Base-by-base conservation (phyloP, 1,140 invertebrate species). In the Meloidogyne hapla region DNA sequence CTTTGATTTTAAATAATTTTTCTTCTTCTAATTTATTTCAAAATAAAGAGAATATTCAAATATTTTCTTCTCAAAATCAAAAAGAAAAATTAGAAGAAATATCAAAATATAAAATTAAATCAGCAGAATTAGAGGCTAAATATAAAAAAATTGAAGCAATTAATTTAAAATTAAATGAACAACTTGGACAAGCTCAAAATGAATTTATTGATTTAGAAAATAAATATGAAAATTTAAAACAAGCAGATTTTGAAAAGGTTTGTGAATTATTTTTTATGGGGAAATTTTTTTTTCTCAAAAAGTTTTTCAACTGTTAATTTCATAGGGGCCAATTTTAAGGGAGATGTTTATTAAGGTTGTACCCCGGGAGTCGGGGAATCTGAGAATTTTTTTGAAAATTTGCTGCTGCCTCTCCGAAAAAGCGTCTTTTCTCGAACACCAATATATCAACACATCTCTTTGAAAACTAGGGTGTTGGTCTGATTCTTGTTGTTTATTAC, bases 151-250 rank as follows among this genome's bases (percentile, higher is more conserved):
- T 73, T 33, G 71, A 73, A 28, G 9, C 10, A 38, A 25, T 21
- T 38, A 73, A 73, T 33, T 5, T n/a, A 12, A 23, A 56, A 38
- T 61, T 73, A 64, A 64, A 73, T 61, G 71, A 73, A 23, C 71
- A 73, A 13, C n/a, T 73, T 18, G 64, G 56, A 61, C 10, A n/a
- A 25, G 56, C 15, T 2, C 71, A 73, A 61, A 28, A 23, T 8
- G 71, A 73, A 8, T 73, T 63, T 64, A 73, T 25, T 64, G 56
- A 73, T 6, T 64, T 73, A 23, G 71, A 73, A 33, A n/a, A 56
- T 21, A 73, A 63, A 73, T 73, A 8, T 40, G 56, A 73, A 10
- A 26, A 40, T 3, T 33, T 73, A 21, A 12, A 61, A 10, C 28
- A 33, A 13, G 28, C n/a, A 4, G 21, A 73, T 3, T 13, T n/a